Evolutionary conservation across 1,140 invertebrate genomes (phyloP), one percentile per base, ranked within the genome.

Genomic region (Nymphalis io): DNA sequence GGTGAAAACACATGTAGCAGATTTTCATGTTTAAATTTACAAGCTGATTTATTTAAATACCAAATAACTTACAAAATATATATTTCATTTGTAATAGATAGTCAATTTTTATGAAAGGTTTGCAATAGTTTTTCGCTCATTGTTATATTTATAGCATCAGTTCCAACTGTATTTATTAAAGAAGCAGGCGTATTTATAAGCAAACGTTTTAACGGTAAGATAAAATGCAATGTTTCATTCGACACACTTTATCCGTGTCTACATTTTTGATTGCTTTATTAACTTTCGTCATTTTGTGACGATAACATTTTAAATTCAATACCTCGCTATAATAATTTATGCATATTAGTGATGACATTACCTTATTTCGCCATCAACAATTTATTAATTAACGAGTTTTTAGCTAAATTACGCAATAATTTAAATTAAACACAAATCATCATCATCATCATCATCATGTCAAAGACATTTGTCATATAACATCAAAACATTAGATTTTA

Each of bases 141-240:
- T 33, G 1, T 33, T 33, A 33, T 18, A 4, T 48, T 48, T 48
- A 48, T 18, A 20, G 0, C 20, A 12, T 18, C 20, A 20, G 20
- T 51, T 51, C 46, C 20, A 51, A 51, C 16, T 51, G 46, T 51
- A 51, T 51, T 51, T 51, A 51, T 20, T 21, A 5, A 46, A 46
- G 6, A 20, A 20, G 5, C 8, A 15, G 13, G 15, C 15, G 5
- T 46, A 1, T 46, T 5, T n/a, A 3, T 3, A 46, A 46, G n/a
- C n/a, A 46, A 46, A 46, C 6, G n/a, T 15, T n/a, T n/a, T 46
- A 18, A 46, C n/a, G 15, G n/a, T 16, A n/a, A 46, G 42, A 5
- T 46, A 18, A 18, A 18, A n/a, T 48, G 16, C 6, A 20, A 1
- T 16, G 16, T 1, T 46, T 46, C 10, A 18, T 20, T 11, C 48